Evolutionary conservation across 2,113 vertebrate species (phyloP).

Genomic region (Siphamia tubifer): DNA sequence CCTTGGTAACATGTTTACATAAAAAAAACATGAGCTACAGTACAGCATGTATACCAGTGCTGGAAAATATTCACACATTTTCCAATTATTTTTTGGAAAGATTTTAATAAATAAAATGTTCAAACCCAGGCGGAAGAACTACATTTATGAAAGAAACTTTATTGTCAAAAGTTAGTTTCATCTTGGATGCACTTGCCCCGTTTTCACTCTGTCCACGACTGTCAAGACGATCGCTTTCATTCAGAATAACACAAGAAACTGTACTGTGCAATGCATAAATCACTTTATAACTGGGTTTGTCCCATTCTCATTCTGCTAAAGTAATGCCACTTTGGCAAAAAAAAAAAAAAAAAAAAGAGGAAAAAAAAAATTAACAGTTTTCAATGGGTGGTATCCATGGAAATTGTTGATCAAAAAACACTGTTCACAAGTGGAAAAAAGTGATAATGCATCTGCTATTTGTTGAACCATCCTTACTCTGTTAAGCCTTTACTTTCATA

Average conservation of each 20-base stretch:
- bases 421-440: constrained; percentile 80
- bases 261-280: constrained; percentile 75
- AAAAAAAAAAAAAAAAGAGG: too few species aligned
- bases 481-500: constrained; percentile 71
- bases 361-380: constrained; percentile 69
- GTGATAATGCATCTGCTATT: constrained; percentile 78
- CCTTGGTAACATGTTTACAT: constrained; percentile 94
- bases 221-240: constrained; percentile 79
- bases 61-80: constrained; percentile 91
- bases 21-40: constrained; percentile 88
- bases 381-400: constrained; percentile 61
- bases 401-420: constrained; percentile 72
- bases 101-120: constrained; percentile 99
- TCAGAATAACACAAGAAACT: constrained; percentile 68
- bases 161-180: constrained; percentile 81
- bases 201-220: constrained; percentile 68
- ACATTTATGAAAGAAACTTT: constrained; percentile 86
- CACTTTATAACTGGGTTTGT: constrained; percentile 48
- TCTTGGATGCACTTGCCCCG: constrained; percentile 80
- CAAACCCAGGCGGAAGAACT: constrained; percentile 91
- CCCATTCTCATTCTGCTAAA: constrained; percentile 59
- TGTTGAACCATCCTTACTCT: constrained; percentile 51
- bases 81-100: constrained; percentile 76
- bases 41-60: constrained; percentile 85
- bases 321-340: constrained; percentile 66